phyloP scores from a whole-genome alignment of 2,797 vertebrate species.

The Cercopithecus diana region DNA sequence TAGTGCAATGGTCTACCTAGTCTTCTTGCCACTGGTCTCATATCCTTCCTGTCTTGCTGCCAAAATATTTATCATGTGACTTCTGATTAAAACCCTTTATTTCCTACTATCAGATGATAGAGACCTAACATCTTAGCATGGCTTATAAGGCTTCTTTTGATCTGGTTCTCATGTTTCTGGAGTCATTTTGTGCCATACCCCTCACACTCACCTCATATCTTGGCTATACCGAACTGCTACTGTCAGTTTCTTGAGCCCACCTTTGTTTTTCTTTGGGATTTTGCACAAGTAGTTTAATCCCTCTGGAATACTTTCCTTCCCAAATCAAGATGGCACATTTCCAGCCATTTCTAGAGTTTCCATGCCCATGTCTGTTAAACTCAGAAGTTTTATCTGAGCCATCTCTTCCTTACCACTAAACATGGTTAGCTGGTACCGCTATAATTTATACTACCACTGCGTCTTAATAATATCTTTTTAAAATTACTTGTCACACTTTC shows the following conservation, averaged over 20 bases:
- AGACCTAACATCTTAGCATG: not conserved
- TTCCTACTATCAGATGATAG: not conserved
- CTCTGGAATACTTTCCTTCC: not conserved
- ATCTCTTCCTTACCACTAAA: not conserved
- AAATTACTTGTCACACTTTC: not conserved
- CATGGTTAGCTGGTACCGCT: not conserved
- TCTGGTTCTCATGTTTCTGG: not conserved
- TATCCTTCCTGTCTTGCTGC: not conserved
- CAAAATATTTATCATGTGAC: not conserved
- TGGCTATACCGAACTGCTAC: not conserved
- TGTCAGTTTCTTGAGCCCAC: not conserved
- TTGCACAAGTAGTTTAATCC: not conserved
- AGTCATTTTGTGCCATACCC: too few relatives aligned
- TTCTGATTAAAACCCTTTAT: not conserved
- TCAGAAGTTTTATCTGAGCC: not conserved
- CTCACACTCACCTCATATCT: not conserved
- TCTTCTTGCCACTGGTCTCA: not conserved
- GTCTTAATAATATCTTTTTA: not conserved
- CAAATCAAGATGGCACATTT: not conserved
- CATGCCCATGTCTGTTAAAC: not conserved
- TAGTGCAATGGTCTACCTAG: not conserved
- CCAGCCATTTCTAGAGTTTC: not conserved
- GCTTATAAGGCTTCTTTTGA: not conserved
- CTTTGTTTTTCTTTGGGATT: not conserved
- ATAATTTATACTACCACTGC: not conserved